Base-by-base conservation (phyloP, 2,888 invertebrate genomes). In the Trichopoda pennipes region DNA sequence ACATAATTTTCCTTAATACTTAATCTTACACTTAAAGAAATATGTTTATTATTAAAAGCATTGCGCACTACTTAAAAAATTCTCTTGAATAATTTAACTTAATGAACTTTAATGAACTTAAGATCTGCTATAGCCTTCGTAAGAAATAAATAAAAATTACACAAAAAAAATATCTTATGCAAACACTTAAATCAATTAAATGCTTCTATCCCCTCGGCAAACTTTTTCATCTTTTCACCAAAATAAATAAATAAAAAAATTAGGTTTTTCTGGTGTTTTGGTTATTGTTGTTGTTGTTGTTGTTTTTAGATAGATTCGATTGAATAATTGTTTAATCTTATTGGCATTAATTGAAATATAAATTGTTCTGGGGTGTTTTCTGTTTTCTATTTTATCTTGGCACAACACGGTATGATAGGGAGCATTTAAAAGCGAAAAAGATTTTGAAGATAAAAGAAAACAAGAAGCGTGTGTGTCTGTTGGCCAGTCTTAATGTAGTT, bases 321-420 rank as follows among this genome's bases (percentile, higher is more conserved):
- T 73, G 73, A 73, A 73, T 79, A 79, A 79, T 79, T 79, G 61
- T 61, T 79, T 79, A 79, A 79, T 79, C 79, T 61, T 60, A 70
- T 78, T 78, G 78, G 74, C 73, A 78, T 78, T 81, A 81, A 81
- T 81, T 81, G 78, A 81, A 81, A 77, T 81, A 78, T 78, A 81
- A 81, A 81, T 81, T 73, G 58, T 81, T 73, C 56, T 72, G 53
- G 51, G 51, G 38, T 38, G 38, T 12, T 38, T 38, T 38, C 28
- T 28, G 28, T 53, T 21, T 70, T 47, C 12, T 23, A 21, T 21
- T 58, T 28, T 35, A 32, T 58, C 47, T 28, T 3, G 32, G 10
- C 12, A n/a, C 32, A 19, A 47, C n/a, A n/a, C 49, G 14, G 6
- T 28, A 14, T 38, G 9, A 17, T 51, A 28, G 28, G n/a, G n/a